Evolutionary conservation across 23 tunicate species (phyloP).

Genomic region (Phallusia fumigata): DNA sequence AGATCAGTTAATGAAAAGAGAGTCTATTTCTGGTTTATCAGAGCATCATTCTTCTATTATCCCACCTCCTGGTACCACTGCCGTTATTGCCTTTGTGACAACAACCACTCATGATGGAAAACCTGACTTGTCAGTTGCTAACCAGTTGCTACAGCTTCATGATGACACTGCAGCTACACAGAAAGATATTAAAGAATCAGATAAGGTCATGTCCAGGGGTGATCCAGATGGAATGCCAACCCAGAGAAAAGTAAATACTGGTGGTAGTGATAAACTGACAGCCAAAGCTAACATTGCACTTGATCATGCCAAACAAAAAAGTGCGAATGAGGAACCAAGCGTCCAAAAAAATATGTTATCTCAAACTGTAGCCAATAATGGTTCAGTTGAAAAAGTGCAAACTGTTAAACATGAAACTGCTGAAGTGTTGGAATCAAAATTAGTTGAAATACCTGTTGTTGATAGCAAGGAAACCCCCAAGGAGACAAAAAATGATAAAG

Average conservation of each 20-base stretch:
- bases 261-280: slow-evolving; percentile 5
- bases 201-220: slow-evolving; percentile 28
- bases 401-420: not conserved
- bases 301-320: not conserved
- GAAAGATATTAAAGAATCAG: not conserved
- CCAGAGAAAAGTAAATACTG: slow-evolving; percentile 37
- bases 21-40: slow-evolving; percentile 36
- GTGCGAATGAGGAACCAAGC: too few species aligned
- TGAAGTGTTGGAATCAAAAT: not conserved
- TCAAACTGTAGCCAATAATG: not conserved
- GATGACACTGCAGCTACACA: not conserved
- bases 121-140: not conserved
- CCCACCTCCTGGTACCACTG: not conserved
- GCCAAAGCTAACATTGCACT: not conserved
- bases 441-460: slow-evolving; percentile 12
- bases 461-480: not conserved
- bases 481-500: not conserved
- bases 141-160: not conserved
- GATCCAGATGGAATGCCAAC: slow-evolving; percentile 74
- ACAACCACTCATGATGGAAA: not conserved
- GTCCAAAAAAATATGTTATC: not conserved
- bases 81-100: slow-evolving; percentile 19
- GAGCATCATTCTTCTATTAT: not conserved
- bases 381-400: not conserved
- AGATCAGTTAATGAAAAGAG: not conserved